These are phyloP conservation scores for Anoncus sp. DNA, from an alignment of 2,888 invertebrate species.

Conservation along the genomic window DNA sequence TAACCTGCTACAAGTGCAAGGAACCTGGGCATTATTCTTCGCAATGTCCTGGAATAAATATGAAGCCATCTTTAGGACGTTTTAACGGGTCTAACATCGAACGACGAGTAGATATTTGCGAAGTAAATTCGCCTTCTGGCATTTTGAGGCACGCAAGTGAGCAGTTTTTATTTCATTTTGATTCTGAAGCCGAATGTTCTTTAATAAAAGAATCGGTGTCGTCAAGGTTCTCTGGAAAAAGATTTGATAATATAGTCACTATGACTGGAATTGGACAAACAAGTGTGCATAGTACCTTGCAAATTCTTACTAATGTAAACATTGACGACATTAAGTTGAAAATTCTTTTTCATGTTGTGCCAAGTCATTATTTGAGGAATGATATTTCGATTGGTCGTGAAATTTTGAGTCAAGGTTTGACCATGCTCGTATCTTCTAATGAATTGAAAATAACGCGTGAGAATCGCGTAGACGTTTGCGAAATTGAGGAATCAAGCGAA, in stretches of 20 bases:
- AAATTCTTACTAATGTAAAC: neutral
- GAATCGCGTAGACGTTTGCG: neutral
- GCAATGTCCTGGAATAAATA: neutral
- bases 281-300: constrained; percentile 5
- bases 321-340: constrained; percentile 5
- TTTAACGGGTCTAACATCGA: neutral
- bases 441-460: neutral
- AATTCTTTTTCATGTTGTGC: constrained; percentile 12
- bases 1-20: constrained; percentile 9
- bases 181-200: constrained; percentile 6
- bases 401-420: neutral
- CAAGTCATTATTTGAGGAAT: neutral
- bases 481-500: neutral
- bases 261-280: constrained; percentile 5
- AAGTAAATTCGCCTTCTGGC: constrained; percentile 4
- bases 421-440: neutral
- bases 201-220: constrained; percentile 1
- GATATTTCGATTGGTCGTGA: constrained; percentile 4
- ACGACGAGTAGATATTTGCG: constrained; percentile 6
- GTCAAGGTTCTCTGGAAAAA: constrained; percentile 1
- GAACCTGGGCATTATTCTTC: constrained; percentile 2
- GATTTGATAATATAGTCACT: neutral
- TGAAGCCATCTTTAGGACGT: neutral
- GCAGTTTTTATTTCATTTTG: constrained; percentile 8
- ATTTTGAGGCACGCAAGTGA: constrained; percentile 5